Conservation (phyloP, 1,140 invertebrate species). For the Psilanteris sp. region DNA sequence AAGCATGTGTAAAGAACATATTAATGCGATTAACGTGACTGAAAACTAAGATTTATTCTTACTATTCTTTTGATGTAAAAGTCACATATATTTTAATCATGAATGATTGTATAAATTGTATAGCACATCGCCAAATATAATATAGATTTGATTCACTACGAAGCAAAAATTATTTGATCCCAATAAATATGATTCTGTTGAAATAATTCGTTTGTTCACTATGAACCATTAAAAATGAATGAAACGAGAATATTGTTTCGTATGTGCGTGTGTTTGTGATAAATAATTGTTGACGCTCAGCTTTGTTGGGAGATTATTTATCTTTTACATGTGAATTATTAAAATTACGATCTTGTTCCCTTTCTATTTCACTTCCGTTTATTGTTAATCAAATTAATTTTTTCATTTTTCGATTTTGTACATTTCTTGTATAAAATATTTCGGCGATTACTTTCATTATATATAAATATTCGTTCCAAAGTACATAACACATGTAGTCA, state of each 20-base stretch:
- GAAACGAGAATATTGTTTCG: conserved; percentile 28
- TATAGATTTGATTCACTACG: too few relatives aligned
- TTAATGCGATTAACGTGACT: too few relatives aligned
- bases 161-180: conserved; percentile 28
- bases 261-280: conserved; percentile 26
- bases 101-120: too few relatives aligned
- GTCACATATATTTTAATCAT: too few relatives aligned
- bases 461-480: too few relatives aligned
- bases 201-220: conserved; percentile 32
- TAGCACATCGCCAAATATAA: too few relatives aligned
- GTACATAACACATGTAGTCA: too few relatives aligned
- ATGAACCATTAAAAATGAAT: conserved; percentile 34
- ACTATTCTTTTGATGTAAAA: too few relatives aligned
- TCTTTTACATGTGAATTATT: conserved; percentile 36
- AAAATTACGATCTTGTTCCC: conserved; percentile 28
- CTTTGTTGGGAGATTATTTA: conserved; percentile 37
- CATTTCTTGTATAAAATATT: too few relatives aligned
- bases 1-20: too few relatives aligned
- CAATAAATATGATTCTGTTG: conserved; percentile 47
- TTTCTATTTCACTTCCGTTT: conserved; percentile 1
- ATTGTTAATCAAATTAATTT: conserved; percentile 26
- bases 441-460: conserved; percentile 9
- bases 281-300: conserved; percentile 38
- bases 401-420: too few relatives aligned
- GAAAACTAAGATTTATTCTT: too few relatives aligned